These are phyloP conservation scores for Palythoa heliodiscus DNA, from an alignment of 92 coral and sea anemone genomes.

Conservation along the genomic window DNA sequence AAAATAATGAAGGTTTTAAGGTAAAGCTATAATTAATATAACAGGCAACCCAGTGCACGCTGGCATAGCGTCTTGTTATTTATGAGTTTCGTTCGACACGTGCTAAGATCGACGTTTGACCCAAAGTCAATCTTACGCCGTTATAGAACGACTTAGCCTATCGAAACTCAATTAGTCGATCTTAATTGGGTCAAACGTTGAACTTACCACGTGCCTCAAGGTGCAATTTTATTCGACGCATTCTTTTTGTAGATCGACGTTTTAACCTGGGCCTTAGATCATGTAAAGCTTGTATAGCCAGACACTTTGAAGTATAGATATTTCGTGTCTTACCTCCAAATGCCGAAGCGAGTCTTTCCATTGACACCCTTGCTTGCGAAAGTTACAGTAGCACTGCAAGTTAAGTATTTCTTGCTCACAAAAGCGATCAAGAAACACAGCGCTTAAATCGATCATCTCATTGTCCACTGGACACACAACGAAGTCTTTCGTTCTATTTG, in stretches of 20 bases:
- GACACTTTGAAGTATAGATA: neutral
- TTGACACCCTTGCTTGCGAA: constrained; percentile 38
- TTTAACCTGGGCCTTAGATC: neutral
- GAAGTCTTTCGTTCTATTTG: neutral
- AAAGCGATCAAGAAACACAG: constrained; percentile 46
- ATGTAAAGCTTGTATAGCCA: neutral
- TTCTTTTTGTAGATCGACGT: neutral
- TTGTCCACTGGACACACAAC: constrained; percentile 23
- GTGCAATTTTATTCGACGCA: too few relatives aligned
- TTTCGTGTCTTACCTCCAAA: constrained; percentile 23
- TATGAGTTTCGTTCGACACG: too few relatives aligned
- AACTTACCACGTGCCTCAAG: too few relatives aligned
- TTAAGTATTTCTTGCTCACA: constrained; percentile 56
- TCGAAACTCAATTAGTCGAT: too few relatives aligned
- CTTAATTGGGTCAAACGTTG: too few relatives aligned
- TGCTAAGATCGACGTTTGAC: too few relatives aligned
- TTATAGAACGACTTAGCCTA: too few relatives aligned
- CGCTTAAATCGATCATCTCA: neutral
- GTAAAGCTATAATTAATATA: too few relatives aligned
- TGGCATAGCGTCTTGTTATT: too few relatives aligned
- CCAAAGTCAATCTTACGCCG: too few relatives aligned
- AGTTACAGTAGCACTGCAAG: constrained; percentile 48
- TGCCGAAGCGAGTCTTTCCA: constrained; percentile 48
- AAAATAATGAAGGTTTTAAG: too few relatives aligned
- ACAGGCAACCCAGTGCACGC: too few relatives aligned